Evolutionary conservation across 1,140 invertebrate genomes (phyloP).

Genomic region (Agrilus planipennis): DNA sequence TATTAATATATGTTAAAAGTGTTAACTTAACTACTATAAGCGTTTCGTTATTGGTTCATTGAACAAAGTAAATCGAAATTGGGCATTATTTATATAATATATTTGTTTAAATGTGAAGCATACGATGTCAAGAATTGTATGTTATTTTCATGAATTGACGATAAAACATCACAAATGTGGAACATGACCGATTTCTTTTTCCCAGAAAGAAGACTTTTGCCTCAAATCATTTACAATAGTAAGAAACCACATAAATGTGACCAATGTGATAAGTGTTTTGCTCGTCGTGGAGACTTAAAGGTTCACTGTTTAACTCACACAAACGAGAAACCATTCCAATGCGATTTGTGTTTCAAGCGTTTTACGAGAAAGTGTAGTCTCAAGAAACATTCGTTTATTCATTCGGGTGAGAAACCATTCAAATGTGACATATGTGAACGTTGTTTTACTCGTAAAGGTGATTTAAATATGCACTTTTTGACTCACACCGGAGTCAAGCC

Average conservation of each 20-base stretch:
- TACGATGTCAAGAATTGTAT: no score
- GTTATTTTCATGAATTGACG: no score
- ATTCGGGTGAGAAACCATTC: slow-evolving; percentile 4
- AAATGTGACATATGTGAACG: neutral
- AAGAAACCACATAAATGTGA: slow-evolving; percentile 26
- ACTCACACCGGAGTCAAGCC: neutral
- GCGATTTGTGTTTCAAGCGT: neutral
- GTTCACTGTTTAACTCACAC: neutral
- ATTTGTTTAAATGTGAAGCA: no score
- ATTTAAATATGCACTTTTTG: neutral
- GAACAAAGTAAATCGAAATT: no score
- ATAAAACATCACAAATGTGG: no score
- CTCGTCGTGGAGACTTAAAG: slow-evolving; percentile 5
- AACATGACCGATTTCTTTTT: no score
- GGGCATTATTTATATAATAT: no score
- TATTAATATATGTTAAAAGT: no score
- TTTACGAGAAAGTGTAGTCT: neutral
- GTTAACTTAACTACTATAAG: no score
- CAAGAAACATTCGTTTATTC: neutral
- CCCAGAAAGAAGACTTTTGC: no score
- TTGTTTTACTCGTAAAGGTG: neutral
- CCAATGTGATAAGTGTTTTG: slow-evolving; percentile 26
- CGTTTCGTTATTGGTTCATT: no score
- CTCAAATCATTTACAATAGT: no score
- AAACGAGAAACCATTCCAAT: neutral